Base-by-base conservation (phyloP, 2,888 invertebrate genomes). In the Rhamphomyia laevipes region DNA sequence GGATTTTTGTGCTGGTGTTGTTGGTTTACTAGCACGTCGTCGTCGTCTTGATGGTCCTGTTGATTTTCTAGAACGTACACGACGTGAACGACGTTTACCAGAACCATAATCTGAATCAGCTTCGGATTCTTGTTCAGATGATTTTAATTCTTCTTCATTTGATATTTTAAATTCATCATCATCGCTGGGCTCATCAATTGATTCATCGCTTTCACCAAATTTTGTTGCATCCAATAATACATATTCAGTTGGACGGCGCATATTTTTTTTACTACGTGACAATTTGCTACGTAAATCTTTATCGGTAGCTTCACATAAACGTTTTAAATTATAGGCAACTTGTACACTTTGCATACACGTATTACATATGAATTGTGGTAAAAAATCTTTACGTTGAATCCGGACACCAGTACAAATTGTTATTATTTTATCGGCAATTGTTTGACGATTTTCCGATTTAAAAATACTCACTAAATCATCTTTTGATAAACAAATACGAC, bases 341-440 rank as follows among this genome's bases (percentile, higher is more conserved):
- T 61, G 64, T 13, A 73, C 61, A 51, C 68, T 69, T 40, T 61
- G 61, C 50, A 64, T 57, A 55, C 73, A 73, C 13, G 58, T 51
- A 18, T 58, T 57, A 54, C 73, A 73, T 18, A 73, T 67, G 44
- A 61, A 67, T 50, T 70, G 68, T 2, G 73, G 73, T 54, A 73
- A 62, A 46, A 63, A 70, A 56, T 73, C 73, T 53, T 67, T 67
- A 27, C 58, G 60, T 12, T 61, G 59, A 45, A 73, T 68, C 49
- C 63, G 63, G 2, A 72, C 65, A 5, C 58, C 59, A n/a, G 71
- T 64, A 49, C 72, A 71, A 23, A 71, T 57, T 4, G 58, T 57
- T 64, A 71, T 65, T 50, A 72, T 56, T 58, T 70, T 63, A 47
- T 71, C 70, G 11, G 70, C 70, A 12, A 70, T 64, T 5, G 64